Percentiles rank a stretch among this genome's conserved stretches.
Conservation (phyloP, 2,888 invertebrate genomes). For the Drosophila recens region DNA sequence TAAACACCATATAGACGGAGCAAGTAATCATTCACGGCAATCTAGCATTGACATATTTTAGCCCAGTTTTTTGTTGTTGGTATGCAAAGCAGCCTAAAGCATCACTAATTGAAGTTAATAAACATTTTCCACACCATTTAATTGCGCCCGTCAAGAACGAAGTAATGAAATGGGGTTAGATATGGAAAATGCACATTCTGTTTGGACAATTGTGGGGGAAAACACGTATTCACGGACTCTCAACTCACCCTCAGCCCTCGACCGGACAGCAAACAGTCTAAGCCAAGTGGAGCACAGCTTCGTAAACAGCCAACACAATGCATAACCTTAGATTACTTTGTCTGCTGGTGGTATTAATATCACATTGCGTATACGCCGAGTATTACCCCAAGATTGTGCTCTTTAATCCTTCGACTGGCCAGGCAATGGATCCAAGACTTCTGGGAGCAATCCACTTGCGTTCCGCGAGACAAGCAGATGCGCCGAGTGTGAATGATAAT, state of each 20-base stretch:
- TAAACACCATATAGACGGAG: conserved; percentile 18
- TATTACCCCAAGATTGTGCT: conserved; percentile 23
- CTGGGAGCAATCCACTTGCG: background rate
- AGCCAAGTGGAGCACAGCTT: conserved; percentile 44
- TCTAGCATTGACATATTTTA: conserved; percentile 71
- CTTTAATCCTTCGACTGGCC: conserved; percentile 50
- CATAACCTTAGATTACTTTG: conserved; percentile 38
- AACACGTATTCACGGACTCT: conserved; percentile 43
- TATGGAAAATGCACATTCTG: conserved; percentile 51
- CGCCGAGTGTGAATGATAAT: conserved; percentile 45
- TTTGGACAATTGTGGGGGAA: conserved; percentile 70
- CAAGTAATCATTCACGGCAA: conserved; percentile 44
- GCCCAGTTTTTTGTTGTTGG: background rate
- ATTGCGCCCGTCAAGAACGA: conserved; percentile 18
- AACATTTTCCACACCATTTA: conserved; percentile 74
- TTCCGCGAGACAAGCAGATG: background rate
- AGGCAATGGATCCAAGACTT: conserved; percentile 33
- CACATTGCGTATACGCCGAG: conserved; percentile 40
- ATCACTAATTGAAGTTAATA: conserved; percentile 59
- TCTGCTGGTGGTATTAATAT: conserved; percentile 9
- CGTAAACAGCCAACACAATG: conserved; percentile 44
- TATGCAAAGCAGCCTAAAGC: conserved; percentile 13
- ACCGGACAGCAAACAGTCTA: conserved; percentile 29
- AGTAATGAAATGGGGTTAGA: conserved; percentile 35
- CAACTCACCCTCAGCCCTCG: conserved; percentile 7